Conservation (phyloP, 2,888 invertebrate genomes). For the Blomia tropicalis region DNA sequence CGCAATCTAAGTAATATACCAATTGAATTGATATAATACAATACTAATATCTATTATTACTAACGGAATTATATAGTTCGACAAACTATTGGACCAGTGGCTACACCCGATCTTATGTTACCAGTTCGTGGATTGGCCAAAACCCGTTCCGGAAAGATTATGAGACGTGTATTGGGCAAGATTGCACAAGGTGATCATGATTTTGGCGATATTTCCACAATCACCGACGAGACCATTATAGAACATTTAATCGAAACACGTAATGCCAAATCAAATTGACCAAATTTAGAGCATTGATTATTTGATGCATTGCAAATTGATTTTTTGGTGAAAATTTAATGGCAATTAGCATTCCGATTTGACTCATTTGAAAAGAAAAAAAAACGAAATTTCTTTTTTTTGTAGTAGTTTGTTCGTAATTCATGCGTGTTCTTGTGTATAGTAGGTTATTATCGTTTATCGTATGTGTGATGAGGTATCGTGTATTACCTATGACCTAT, state of each 20-base stretch:
- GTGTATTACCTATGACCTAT: no score
- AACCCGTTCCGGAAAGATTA: constrained; percentile 93
- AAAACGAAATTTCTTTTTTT: no score
- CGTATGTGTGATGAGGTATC: no score
- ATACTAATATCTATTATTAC: constrained; percentile 31
- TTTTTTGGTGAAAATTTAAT: no score
- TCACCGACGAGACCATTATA: constrained; percentile 79
- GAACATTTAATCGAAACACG: constrained; percentile 48
- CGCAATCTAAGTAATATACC: constrained; percentile 42
- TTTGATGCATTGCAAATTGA: no score
- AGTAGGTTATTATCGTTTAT: no score
- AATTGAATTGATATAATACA: not conserved
- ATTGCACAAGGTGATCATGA: constrained; percentile 74
- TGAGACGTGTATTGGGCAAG: constrained; percentile 83
- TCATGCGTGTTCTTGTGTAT: no score
- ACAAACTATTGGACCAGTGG: constrained; percentile 83
- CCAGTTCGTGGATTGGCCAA: constrained; percentile 66
- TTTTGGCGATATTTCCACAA: constrained; percentile 80
- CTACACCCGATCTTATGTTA: constrained; percentile 82
- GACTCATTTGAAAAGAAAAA: no score
- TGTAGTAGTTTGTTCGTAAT: no score
- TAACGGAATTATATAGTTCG: no score
- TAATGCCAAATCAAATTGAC: not conserved
- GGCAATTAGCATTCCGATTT: no score
- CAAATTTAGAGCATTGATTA: no score